phyloP scores from a whole-genome alignment of 2,888 invertebrate genomes.

The Colletes collaris region DNA sequence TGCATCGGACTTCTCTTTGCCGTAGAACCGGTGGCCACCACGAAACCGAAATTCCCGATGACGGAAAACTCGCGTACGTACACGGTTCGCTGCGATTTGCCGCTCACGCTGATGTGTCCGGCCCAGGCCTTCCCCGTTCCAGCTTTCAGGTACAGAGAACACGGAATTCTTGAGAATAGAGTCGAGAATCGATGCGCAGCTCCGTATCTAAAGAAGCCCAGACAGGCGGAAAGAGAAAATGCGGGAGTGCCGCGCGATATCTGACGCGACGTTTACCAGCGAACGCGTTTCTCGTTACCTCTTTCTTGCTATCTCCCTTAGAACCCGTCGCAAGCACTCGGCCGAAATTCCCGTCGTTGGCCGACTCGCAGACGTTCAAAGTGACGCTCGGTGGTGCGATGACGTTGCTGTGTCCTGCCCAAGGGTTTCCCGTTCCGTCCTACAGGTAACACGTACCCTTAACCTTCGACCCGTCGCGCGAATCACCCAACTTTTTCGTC shows the following conservation, averaged over 20 bases:
- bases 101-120: conserved; percentile 88
- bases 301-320: conserved; percentile 69
- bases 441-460: conserved; percentile 81
- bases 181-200: conserved; percentile 25
- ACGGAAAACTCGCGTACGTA: conserved; percentile 81
- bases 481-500: conserved; percentile 39
- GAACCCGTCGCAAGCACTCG: conserved; percentile 86
- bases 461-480: neutral
- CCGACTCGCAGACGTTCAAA: conserved; percentile 82
- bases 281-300: conserved; percentile 12
- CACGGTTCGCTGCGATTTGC: conserved; percentile 75
- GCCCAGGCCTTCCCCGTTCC: conserved; percentile 87
- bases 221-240: neutral
- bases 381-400: conserved; percentile 80
- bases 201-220: conserved; percentile 6
- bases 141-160: conserved; percentile 75
- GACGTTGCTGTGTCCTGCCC: conserved; percentile 84
- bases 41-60: conserved; percentile 80
- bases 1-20: conserved; percentile 35
- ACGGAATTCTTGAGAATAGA: conserved; percentile 19
- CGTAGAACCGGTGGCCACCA: conserved; percentile 82
- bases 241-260: no score
- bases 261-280: neutral
- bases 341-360: conserved; percentile 86
- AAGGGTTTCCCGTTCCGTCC: conserved; percentile 84